Evolutionary conservation across 1,140 invertebrate species (phyloP).

Genomic region (Acromyrmex charruanus): DNA sequence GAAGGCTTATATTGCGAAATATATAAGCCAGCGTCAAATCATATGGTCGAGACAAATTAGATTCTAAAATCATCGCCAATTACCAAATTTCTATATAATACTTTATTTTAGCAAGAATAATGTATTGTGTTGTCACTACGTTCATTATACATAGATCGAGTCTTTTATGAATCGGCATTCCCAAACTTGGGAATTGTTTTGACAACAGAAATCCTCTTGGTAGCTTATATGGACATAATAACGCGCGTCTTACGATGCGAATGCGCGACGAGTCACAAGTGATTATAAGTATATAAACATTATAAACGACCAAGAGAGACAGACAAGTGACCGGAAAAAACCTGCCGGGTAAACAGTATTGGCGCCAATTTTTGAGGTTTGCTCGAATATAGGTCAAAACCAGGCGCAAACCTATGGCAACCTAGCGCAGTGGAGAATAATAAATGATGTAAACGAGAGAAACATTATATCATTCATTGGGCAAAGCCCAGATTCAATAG

Average conservation of each 20-base stretch:
- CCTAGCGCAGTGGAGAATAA: background rate
- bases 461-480: slow-evolving; percentile 1
- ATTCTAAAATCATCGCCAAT: background rate
- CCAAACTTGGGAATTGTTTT: background rate
- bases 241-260: slow-evolving; percentile 3
- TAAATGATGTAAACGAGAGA: slow-evolving; percentile 3
- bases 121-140: background rate
- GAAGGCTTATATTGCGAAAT: background rate
- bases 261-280: slow-evolving; percentile 1
- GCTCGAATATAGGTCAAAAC: background rate
- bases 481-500: background rate
- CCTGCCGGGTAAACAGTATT: background rate
- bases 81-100: background rate
- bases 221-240: slow-evolving; percentile 10
- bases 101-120: background rate
- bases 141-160: no score
- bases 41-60: slow-evolving; percentile 2
- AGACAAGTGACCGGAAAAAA: slow-evolving; percentile 1
- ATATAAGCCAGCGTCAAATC: background rate
- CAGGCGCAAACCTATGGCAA: background rate
- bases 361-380: background rate
- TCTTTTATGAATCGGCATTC: background rate
- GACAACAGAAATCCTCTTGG: background rate
- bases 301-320: background rate
- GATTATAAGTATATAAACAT: no score